phyloP scores from a whole-genome alignment of 2,113 vertebrate genomes.

The Toxotes jaculatrix region DNA sequence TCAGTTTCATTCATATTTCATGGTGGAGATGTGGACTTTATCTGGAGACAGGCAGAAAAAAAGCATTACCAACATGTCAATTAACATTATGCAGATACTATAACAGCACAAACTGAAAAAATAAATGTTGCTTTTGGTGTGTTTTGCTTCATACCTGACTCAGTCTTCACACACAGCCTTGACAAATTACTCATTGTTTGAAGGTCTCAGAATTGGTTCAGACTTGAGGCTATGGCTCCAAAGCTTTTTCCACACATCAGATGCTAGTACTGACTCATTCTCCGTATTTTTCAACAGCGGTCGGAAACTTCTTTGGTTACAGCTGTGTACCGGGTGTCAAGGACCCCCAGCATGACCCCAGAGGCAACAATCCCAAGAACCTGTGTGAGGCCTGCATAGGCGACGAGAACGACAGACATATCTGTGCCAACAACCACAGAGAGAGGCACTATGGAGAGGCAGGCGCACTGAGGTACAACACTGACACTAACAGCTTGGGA shows the following conservation, averaged over 20 bases:
- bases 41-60: too few relatives aligned
- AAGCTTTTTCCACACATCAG: background rate
- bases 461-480: slow-evolving; percentile 83
- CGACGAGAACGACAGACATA: slow-evolving; percentile 86
- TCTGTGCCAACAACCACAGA: slow-evolving; percentile 83
- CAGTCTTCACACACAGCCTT: background rate
- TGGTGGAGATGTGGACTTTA: too few relatives aligned
- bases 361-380: slow-evolving; percentile 86
- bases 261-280: background rate
- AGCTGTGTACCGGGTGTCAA: slow-evolving; percentile 86
- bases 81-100: background rate
- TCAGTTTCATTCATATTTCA: too few relatives aligned
- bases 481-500: slow-evolving; percentile 2
- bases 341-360: slow-evolving; percentile 83
- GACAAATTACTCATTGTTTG: too few relatives aligned
- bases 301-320: slow-evolving; percentile 87
- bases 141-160: background rate
- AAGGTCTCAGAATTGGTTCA: background rate
- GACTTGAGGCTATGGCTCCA: background rate
- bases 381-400: slow-evolving; percentile 88
- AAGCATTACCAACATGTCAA: too few relatives aligned
- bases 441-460: slow-evolving; percentile 86
- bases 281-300: slow-evolving; percentile 63
- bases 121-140: too few relatives aligned
- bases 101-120: background rate